phyloP scores from a whole-genome alignment of 2,113 vertebrate species.

The Mobula hypostoma region DNA sequence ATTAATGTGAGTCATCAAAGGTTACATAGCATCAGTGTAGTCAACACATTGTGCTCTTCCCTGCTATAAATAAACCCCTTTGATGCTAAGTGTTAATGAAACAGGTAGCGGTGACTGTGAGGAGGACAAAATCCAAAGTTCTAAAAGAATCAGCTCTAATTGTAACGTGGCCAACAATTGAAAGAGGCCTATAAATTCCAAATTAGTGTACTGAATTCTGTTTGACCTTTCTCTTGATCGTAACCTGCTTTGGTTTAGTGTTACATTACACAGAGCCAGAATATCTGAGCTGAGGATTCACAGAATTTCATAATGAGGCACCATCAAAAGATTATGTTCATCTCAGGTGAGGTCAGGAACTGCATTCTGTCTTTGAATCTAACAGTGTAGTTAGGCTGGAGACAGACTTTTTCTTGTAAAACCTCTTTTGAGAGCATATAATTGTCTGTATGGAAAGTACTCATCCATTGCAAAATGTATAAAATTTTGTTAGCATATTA shows the following conservation, averaged over 20 bases:
- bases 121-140: neutral
- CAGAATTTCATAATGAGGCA: neutral
- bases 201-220: neutral
- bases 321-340: neutral
- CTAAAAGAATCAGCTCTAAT: neutral
- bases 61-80: neutral
- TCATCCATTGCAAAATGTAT: neutral
- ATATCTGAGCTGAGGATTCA: neutral
- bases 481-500: neutral
- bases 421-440: neutral
- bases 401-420: neutral
- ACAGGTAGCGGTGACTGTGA: neutral
- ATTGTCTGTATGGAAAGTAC: neutral
- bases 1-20: neutral
- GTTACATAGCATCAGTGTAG: neutral
- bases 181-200: neutral
- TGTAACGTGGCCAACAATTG: neutral
- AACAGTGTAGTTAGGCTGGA: neutral
- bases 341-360: neutral
- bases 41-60: neutral
- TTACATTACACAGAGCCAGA: neutral
- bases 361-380: neutral
- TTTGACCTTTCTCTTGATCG: neutral
- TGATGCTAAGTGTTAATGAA: neutral
- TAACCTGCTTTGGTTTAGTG: neutral